A percentile compares a stretch with the other conserved stretches of the same genome.
These are phyloP conservation scores for Hydrotaea diabolus DNA, from an alignment of 2,888 invertebrate species.

Conservation along the genomic window DNA sequence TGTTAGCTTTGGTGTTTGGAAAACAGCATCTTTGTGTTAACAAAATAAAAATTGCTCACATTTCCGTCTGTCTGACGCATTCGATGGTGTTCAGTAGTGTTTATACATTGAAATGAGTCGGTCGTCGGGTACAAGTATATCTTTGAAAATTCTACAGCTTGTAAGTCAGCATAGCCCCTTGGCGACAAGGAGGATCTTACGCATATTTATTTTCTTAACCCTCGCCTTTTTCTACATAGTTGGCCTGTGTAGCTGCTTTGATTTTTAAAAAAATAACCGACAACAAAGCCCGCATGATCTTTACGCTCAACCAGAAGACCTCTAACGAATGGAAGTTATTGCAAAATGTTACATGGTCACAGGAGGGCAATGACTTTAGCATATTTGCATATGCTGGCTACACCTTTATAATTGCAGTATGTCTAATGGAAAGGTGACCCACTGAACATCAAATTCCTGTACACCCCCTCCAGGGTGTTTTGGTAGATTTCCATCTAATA, in stretches of 20 bases:
- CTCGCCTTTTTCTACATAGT: constrained; percentile 31
- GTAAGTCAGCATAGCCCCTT: constrained; percentile 26
- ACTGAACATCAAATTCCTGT: no score
- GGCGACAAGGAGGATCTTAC: neutral
- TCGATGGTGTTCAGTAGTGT: constrained; percentile 41
- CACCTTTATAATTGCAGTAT: constrained; percentile 59
- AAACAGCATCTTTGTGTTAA: constrained; percentile 13
- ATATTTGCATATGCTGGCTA: constrained; percentile 60
- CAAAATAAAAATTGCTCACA: neutral
- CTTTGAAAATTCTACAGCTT: constrained; percentile 58
- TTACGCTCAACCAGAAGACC: constrained; percentile 58
- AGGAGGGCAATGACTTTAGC: constrained; percentile 62
- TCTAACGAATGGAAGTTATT: constrained; percentile 61
- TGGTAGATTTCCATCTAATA: no score
- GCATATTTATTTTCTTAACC: no score
- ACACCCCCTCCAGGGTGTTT: neutral
- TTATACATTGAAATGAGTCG: constrained; percentile 58
- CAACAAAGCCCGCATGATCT: constrained; percentile 46
- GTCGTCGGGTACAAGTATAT: constrained; percentile 53
- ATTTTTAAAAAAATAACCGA: constrained; percentile 64
- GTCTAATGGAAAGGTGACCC: constrained; percentile 58
- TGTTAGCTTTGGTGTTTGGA: neutral
- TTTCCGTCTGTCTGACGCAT: no score
- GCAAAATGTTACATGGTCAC: constrained; percentile 62
- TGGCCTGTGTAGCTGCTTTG: constrained; percentile 43